Evolutionary conservation across 2,113 vertebrate genomes (phyloP), one percentile per base, ranked within the genome.

Genomic region (Muscicapa adusta): DNA sequence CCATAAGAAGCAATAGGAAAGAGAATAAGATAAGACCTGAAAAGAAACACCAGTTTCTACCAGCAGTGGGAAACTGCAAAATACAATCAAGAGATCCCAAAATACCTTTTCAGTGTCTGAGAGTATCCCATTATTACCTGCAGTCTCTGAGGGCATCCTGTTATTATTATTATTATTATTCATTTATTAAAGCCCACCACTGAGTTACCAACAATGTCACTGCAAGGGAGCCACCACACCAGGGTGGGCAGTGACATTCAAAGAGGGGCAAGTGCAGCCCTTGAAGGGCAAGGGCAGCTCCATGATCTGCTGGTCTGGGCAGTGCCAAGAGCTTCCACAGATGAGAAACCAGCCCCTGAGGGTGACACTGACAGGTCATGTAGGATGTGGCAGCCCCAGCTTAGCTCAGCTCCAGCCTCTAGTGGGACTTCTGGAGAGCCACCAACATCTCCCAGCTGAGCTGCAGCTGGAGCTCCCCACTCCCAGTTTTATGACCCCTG

Each of bases 311-410:
- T n/a, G n/a, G n/a, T 42, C 50, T 67, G 36, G 58, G 54, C 48
- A 60, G n/a, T 11, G 48, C 61, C 7, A 0, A 63, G 38, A 54
- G 31, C 10, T 47, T n/a, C 56, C 1, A 1, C 0, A 0, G 70
- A 36, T 0, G 3, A 75, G 66, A 65, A 56, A 47, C 8, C 62
- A 88, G 2, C 8, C 17, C 4, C 25, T 6, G 34, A 66, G 14
- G 18, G 16, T n/a, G 71, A 25, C 34, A 15, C 17, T 61, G 62
- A 31, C 33, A 47, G 33, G 57, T 24, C 58, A 38, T 2, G 0
- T 2, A 43, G 48, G n/a, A 78, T 13, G 48, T 10, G 45, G 42
- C 45, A 85, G 85, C 43, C 23, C 42, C 1, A 14, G 45, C 42
- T 74, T 26, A 87, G 50, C 42, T 43, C 18, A 26, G 61, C 26